These are phyloP conservation scores for Podiceps cristatus DNA, from an alignment of 2,113 vertebrate species.

Conservation along the genomic window DNA sequence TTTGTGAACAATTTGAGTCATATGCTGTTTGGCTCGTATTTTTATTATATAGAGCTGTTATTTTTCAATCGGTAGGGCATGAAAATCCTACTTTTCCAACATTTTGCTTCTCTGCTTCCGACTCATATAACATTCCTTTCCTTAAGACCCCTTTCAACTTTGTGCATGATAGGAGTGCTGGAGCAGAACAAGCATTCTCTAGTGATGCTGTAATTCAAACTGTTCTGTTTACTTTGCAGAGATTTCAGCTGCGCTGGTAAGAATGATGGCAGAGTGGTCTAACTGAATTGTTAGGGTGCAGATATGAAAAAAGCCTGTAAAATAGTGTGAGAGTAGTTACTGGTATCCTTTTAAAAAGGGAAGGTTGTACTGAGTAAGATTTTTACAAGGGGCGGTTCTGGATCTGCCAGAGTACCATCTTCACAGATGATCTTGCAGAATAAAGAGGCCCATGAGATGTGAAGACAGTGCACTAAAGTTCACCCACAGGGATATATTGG, in stretches of 20 bases:
- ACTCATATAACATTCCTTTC: background rate
- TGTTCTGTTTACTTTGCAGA: background rate
- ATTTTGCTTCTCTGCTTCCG: background rate
- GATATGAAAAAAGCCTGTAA: background rate
- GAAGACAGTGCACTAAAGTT: background rate
- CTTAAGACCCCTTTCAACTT: background rate
- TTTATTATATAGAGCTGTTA: background rate
- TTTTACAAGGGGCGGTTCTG: background rate
- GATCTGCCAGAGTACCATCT: background rate
- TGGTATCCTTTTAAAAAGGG: background rate
- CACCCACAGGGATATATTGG: background rate
- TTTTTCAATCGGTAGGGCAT: background rate
- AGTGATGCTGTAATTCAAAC: background rate
- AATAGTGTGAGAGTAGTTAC: background rate
- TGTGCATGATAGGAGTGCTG: background rate
- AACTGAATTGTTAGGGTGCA: background rate
- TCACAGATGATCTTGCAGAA: background rate
- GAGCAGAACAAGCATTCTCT: background rate
- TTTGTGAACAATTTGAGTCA: background rate
- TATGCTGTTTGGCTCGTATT: background rate
- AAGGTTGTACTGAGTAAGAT: background rate
- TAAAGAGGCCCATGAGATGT: background rate
- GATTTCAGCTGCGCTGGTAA: background rate
- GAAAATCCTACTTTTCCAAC: background rate
- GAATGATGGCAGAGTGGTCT: background rate